Evolutionary conservation across 2,113 vertebrate species (phyloP).

Genomic region (Phyllostomus discolor): DNA sequence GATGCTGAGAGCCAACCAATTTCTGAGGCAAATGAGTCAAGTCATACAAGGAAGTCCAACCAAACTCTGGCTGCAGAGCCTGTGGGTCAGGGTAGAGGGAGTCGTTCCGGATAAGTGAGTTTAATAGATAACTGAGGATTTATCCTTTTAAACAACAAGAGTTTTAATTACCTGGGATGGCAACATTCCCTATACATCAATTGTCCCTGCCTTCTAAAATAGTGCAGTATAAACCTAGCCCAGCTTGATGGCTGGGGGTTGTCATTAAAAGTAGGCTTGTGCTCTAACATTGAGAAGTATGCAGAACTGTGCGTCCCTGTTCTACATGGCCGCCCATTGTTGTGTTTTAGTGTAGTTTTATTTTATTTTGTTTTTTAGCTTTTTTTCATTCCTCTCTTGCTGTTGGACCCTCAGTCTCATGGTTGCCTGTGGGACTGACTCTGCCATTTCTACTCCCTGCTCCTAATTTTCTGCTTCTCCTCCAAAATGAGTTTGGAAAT

Average conservation of each 20-base stretch:
- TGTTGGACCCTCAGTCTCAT: not conserved
- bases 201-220: conserved; percentile 26
- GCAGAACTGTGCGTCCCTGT: conserved; percentile 46
- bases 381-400: not conserved
- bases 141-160: conserved; percentile 50
- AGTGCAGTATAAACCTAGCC: conserved; percentile 27
- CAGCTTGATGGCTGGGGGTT: not conserved
- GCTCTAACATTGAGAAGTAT: not conserved
- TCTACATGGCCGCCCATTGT: conserved; percentile 45
- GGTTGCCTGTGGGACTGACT: not conserved
- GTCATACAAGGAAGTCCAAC: conserved; percentile 17
- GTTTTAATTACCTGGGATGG: conserved; percentile 52
- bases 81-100: not conserved
- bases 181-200: conserved; percentile 46
- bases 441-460: not conserved
- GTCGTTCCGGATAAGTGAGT: conserved; percentile 46
- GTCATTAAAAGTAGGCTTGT: conserved; percentile 17
- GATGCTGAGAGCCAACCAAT: conserved; percentile 45
- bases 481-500: conserved; percentile 23
- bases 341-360: not conserved
- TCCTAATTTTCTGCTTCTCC: conserved; percentile 4
- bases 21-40: conserved; percentile 51
- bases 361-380: not conserved
- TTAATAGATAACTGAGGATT: conserved; percentile 59
- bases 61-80: conserved; percentile 34